These are phyloP conservation scores for Pagetopsis macropterus DNA, from an alignment of 2,797 vertebrate species.

Conservation along the genomic window DNA sequence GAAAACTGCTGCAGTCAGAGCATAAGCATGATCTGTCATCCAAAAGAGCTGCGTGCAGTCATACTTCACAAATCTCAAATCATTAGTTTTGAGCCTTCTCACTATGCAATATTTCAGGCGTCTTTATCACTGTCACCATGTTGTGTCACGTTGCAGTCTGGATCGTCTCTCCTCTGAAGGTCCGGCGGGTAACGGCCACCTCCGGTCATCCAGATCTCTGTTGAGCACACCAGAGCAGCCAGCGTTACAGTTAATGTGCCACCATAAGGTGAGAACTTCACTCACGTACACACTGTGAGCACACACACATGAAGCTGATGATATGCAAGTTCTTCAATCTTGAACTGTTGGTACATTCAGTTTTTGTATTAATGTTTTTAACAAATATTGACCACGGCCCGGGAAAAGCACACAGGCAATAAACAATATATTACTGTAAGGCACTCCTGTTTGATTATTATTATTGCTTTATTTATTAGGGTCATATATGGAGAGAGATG, in stretches of 20 bases:
- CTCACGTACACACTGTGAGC: not conserved
- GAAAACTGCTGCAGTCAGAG: conserved; percentile 8
- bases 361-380: not conserved
- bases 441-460: not conserved
- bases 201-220: conserved; percentile 16
- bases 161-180: conserved; percentile 45
- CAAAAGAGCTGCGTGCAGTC: conserved; percentile 20
- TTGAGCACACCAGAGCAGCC: conserved; percentile 25
- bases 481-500: conserved; percentile 11
- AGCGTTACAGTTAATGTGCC: conserved; percentile 33
- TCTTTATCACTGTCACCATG: conserved; percentile 6
- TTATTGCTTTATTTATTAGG: conserved; percentile 39
- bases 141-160: conserved; percentile 52
- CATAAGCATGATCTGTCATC: conserved; percentile 18
- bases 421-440: not conserved
- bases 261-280: conserved; percentile 64
- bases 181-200: conserved; percentile 42
- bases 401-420: not conserved
- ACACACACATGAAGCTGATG: too few species aligned
- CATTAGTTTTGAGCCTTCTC: conserved; percentile 3
- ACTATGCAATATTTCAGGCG: not conserved
- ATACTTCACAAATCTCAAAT: conserved; percentile 41
- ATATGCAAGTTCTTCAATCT: not conserved
- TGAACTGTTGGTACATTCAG: conserved; percentile 1
- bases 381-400: not conserved